Evolutionary conservation across 2,888 invertebrate genomes (phyloP).

Genomic region (Pyrgus malvae): DNA sequence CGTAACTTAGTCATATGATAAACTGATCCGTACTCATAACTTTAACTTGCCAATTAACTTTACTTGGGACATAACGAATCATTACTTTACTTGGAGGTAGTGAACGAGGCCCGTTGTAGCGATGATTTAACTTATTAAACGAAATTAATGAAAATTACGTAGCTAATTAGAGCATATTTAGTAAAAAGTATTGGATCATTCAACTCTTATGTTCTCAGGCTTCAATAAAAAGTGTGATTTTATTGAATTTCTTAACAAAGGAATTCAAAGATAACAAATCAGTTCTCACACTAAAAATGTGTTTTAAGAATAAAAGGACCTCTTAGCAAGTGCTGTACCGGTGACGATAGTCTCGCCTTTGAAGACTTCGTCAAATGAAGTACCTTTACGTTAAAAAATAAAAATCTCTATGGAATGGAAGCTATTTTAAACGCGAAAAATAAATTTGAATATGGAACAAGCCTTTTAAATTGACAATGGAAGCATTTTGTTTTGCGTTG

Average conservation of each 20-base stretch:
- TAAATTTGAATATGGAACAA: constrained; percentile 38
- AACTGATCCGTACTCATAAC: too few species aligned
- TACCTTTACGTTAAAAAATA: constrained; percentile 34
- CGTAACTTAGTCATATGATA: too few species aligned
- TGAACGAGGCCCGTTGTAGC: too few species aligned
- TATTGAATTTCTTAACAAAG: background rate
- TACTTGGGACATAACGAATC: too few species aligned
- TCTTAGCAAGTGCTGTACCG: constrained; percentile 48
- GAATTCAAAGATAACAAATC: constrained; percentile 50
- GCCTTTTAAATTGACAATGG: constrained; percentile 34
- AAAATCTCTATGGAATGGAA: constrained; percentile 27
- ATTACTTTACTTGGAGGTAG: too few species aligned
- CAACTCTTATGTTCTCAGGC: too few species aligned
- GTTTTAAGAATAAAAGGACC: constrained; percentile 42
- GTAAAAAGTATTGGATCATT: too few species aligned
- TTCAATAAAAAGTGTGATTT: too few species aligned
- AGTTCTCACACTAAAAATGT: constrained; percentile 57
- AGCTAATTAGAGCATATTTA: background rate
- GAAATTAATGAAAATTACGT: too few species aligned
- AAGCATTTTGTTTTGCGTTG: constrained; percentile 29
- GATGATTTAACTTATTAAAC: too few species aligned
- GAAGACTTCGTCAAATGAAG: constrained; percentile 25
- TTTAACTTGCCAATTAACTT: too few species aligned
- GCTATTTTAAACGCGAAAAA: constrained; percentile 24
- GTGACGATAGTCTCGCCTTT: constrained; percentile 69